Evolutionary conservation across 1,140 invertebrate species (phyloP).

Genomic region (Dendroctonus valens): DNA sequence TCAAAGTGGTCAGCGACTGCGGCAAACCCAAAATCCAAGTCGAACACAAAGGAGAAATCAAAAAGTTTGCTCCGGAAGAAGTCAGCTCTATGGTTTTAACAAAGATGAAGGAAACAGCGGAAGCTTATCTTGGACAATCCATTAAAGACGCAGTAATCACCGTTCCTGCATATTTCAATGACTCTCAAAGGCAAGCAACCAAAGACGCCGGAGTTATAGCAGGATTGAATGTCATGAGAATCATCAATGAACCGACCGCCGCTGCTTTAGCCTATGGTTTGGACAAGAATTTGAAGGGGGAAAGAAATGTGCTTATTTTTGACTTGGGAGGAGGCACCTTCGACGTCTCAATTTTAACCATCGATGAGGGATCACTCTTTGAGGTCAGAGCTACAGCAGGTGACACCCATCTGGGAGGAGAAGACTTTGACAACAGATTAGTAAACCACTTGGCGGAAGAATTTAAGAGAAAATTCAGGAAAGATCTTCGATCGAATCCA

Average conservation of each 20-base stretch:
- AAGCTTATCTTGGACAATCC: slow-evolving; percentile 59
- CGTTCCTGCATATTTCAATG: slow-evolving; percentile 62
- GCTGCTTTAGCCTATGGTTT: slow-evolving; percentile 75
- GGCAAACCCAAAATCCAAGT: slow-evolving; percentile 64
- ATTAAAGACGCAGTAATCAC: slow-evolving; percentile 47
- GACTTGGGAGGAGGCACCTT: slow-evolving; percentile 65
- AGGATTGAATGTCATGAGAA: slow-evolving; percentile 59
- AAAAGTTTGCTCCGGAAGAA: no score
- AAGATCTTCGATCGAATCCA: slow-evolving; percentile 51
- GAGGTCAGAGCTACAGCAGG: slow-evolving; percentile 68
- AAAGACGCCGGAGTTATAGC: slow-evolving; percentile 30
- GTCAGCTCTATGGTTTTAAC: no score
- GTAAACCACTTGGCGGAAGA: slow-evolving; percentile 62
- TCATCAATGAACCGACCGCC: slow-evolving; percentile 75
- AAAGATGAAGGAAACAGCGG: no score
- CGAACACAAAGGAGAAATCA: slow-evolving; percentile 73
- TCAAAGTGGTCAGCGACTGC: slow-evolving; percentile 56
- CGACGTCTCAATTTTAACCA: slow-evolving; percentile 75
- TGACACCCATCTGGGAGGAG: slow-evolving; percentile 57
- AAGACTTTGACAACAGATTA: slow-evolving; percentile 64
- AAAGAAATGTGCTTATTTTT: slow-evolving; percentile 62
- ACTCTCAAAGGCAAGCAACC: slow-evolving; percentile 53
- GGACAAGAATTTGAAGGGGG: slow-evolving; percentile 73
- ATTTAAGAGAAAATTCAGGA: slow-evolving; percentile 54
- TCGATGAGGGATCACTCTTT: slow-evolving; percentile 65